Percentiles rank a stretch among this genome's conserved stretches.
These are phyloP conservation scores for Siderastrea radians DNA, from an alignment of 92 coral and sea anemone species.

Conservation along the genomic window DNA sequence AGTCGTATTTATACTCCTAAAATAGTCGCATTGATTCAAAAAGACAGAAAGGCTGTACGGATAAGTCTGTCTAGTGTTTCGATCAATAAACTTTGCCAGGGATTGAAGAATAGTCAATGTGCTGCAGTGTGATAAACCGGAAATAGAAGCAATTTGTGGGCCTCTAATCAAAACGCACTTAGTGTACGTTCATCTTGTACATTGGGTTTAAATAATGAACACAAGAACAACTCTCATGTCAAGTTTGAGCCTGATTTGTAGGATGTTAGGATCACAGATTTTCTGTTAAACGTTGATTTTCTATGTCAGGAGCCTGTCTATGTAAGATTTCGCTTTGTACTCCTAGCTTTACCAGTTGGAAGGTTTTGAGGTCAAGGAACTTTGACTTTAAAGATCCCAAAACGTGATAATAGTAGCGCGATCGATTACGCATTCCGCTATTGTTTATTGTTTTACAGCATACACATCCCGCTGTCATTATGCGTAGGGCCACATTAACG, in stretches of 20 bases:
- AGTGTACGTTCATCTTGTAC: no score
- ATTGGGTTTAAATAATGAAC: no score
- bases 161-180: no score
- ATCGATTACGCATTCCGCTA: background rate
- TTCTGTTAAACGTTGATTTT: background rate
- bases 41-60: background rate
- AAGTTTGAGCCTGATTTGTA: background rate
- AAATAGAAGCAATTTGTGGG: background rate
- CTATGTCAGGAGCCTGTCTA: no score
- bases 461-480: background rate
- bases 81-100: no score
- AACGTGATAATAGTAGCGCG: background rate
- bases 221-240: background rate
- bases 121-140: background rate
- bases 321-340: background rate
- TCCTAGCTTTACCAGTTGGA: background rate
- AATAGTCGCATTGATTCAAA: background rate
- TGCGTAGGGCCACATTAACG: background rate
- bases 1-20: background rate
- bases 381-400: background rate
- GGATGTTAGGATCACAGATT: background rate
- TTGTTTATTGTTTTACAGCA: constrained; percentile 1
- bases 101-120: no score
- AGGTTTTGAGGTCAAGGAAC: constrained; percentile 2
- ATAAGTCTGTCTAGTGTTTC: no score